Base-by-base conservation (phyloP, 2,113 vertebrate genomes). In the Deroptyus accipitrinus region DNA sequence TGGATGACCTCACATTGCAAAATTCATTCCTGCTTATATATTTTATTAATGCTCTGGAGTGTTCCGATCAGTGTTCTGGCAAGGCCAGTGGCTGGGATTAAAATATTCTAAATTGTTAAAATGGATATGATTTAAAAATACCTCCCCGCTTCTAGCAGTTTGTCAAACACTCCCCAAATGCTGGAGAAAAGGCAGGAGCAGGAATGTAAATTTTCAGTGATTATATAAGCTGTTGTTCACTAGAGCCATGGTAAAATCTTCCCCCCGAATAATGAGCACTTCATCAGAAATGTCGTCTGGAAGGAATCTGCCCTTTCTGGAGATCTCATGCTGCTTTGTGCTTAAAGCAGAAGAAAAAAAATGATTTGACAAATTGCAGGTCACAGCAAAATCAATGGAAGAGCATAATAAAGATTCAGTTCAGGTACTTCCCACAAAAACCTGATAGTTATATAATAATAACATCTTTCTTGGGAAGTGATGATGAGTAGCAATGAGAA, bases 51-150 rank as follows among this genome's bases (percentile, higher is more conserved):
- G 70, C 86, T 96, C 82, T 86, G 62, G 95, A 88, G 92, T 72
- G 61, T 57, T 92, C 88, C 51, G 80, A 86, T 78, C 76, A 84
- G 77, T 33, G 20, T 89, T 91, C 77, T 96, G 96, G 92, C 81
- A 91, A 81, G 79, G 73, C 67, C 83, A 88, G 61, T 52, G 24
- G 12, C 42, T 88, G 42, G 48, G 83, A 96, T 92, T 90, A 93
- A 90, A 94, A 90, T 94, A 62, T 70, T 93, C 28, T 86, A 57
- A 94, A 83, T 52, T 90, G 68, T 95, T 77, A 70, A 93, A 92
- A 93, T 96, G 18, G 10, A 90, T 86, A 61, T 77, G 64, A 77
- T 83, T 96, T 95, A 55, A 93, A 94, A 94, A 93, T 77, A 78
- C 49, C 66, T 96, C 72, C 85, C 87, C 91, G 81, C 77, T 87